Conservation (phyloP, 2,888 invertebrate species). For the Drosophila recens region DNA sequence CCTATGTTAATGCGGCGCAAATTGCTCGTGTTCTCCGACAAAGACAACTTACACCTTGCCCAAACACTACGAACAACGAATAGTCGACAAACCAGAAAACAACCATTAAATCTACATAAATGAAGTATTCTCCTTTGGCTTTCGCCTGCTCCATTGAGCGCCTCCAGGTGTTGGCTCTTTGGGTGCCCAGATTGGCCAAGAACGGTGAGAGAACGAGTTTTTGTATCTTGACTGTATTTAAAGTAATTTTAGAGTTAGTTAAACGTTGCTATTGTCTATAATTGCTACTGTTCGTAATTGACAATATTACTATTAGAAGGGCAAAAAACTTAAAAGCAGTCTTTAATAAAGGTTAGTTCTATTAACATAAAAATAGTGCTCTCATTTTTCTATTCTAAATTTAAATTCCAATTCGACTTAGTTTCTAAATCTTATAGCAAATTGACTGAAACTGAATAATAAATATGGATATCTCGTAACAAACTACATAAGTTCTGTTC, state of each 20-base stretch:
- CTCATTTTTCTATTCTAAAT: not conserved
- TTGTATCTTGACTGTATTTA: slow-evolving; percentile 6
- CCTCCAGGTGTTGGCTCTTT: slow-evolving; percentile 15
- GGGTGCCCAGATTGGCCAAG: slow-evolving; percentile 26
- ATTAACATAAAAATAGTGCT: not conserved
- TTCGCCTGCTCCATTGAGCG: slow-evolving; percentile 5
- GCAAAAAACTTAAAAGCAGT: not conserved
- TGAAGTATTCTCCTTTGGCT: slow-evolving; percentile 18
- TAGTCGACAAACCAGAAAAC: slow-evolving; percentile 39
- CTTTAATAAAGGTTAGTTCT: not conserved
- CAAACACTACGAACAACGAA: slow-evolving; percentile 15
- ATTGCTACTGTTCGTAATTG: slow-evolving; percentile 33
- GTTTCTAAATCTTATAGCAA: not conserved
- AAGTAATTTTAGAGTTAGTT: slow-evolving; percentile 20
- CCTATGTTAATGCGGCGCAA: slow-evolving; percentile 64
- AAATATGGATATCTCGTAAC: not conserved
- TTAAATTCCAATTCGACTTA: not conserved
- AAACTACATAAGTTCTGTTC: too few relatives aligned
- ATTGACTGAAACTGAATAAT: not conserved
- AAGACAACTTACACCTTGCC: slow-evolving; percentile 53
- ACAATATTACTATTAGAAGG: slow-evolving; percentile 17
- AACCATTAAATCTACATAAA: slow-evolving; percentile 58
- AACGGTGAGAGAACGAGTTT: slow-evolving; percentile 2
- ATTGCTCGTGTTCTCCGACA: slow-evolving; percentile 65
- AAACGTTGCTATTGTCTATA: slow-evolving; percentile 34